A percentile compares a stretch with the other conserved stretches of the same genome.
These are phyloP conservation scores for Pseudorasbora parva DNA, from an alignment of 2,113 vertebrate species.

Conservation along the genomic window DNA sequence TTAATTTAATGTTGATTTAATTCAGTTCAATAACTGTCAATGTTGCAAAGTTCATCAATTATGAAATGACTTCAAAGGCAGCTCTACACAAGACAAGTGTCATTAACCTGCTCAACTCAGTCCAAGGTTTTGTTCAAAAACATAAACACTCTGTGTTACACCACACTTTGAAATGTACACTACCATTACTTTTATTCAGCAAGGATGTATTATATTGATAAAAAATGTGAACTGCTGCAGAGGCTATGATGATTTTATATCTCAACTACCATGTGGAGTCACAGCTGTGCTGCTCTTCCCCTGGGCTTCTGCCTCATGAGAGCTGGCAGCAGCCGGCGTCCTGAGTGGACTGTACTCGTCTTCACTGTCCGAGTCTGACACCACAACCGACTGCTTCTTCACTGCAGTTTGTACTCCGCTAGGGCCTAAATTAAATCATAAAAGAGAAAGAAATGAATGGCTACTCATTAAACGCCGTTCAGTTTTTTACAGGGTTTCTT, in stretches of 20 bases:
- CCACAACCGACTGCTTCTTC: slow-evolving; percentile 82
- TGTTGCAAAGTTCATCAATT: too few relatives aligned
- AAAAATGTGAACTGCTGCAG: background rate
- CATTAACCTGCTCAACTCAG: too few relatives aligned
- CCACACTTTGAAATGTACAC: too few relatives aligned
- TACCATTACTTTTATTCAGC: too few relatives aligned
- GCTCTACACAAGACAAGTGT: too few relatives aligned
- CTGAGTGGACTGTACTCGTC: slow-evolving; percentile 83
- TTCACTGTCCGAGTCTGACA: slow-evolving; percentile 95
- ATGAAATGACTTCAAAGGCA: too few relatives aligned
- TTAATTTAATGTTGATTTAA: too few relatives aligned
- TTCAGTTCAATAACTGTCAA: too few relatives aligned
- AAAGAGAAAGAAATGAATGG: background rate
- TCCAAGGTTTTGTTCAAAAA: too few relatives aligned
- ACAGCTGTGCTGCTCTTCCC: slow-evolving; percentile 72
- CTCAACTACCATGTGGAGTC: slow-evolving; percentile 71
- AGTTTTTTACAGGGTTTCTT: background rate
- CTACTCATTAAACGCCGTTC: too few relatives aligned
- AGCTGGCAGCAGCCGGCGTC: slow-evolving; percentile 64
- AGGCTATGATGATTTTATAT: background rate
- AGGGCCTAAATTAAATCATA: slow-evolving; percentile 79
- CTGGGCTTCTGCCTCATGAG: slow-evolving; percentile 63
- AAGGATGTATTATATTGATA: too few relatives aligned
- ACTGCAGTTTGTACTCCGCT: slow-evolving; percentile 86
- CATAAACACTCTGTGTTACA: too few relatives aligned